Evolutionary conservation across 2,797 vertebrate species (phyloP).

Genomic region (Anguilla megastoma): DNA sequence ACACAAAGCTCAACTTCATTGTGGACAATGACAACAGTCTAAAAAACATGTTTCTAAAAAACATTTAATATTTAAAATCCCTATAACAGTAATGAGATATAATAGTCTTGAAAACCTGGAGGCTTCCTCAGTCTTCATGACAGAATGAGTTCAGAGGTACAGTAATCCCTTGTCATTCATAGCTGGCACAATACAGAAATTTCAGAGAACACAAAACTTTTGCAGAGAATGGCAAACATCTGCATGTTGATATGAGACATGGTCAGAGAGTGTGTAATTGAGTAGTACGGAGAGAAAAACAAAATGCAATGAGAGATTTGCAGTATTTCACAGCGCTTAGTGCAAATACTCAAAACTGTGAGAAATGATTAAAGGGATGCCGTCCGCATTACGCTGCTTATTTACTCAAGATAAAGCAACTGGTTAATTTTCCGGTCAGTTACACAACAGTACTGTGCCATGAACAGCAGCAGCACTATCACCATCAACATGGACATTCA

Average conservation of each 20-base stretch:
- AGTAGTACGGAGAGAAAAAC: no score
- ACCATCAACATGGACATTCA: constrained; percentile 23
- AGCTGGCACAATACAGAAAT: neutral
- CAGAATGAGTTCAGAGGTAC: neutral
- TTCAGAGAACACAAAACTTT: neutral
- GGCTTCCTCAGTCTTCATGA: neutral
- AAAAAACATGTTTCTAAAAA: neutral
- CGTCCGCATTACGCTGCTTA: constrained; percentile 27
- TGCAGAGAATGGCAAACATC: neutral
- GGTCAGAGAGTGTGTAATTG: neutral
- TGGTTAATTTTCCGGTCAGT: constrained; percentile 45
- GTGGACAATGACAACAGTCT: neutral
- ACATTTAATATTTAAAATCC: no score
- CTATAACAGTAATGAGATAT: neutral
- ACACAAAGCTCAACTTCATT: neutral
- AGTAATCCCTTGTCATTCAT: neutral
- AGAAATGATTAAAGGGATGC: neutral
- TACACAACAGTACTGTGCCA: constrained; percentile 31
- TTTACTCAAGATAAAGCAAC: constrained; percentile 40
- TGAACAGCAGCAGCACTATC: constrained; percentile 15
- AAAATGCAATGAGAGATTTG: no score
- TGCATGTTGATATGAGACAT: neutral
- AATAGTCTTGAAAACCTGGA: neutral
- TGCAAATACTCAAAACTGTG: neutral
- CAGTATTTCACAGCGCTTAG: neutral